Evolutionary conservation across 2,888 invertebrate genomes (phyloP), one percentile per base, ranked within the genome.

Genomic region (Pterostichus madidus): DNA sequence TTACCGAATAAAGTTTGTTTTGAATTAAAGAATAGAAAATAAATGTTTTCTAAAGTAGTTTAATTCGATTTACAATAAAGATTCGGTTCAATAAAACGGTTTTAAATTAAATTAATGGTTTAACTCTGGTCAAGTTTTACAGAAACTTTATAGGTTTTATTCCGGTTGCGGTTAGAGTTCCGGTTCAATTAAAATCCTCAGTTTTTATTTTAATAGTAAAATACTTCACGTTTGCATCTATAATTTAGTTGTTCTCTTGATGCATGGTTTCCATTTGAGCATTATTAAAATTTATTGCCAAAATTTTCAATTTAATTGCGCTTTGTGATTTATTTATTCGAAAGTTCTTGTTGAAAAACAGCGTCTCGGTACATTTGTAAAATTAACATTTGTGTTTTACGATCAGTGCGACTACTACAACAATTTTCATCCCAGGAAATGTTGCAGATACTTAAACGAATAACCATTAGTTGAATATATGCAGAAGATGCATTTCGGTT

Each of bases 261-360:
- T 59, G 11, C 31, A 59, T 31, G 59, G 59, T 24, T 59, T 59
- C 39, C 17, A 59, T 7, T 24, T 59, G 8, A 15, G 24, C 59
- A 59, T 59, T 59, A 59, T 24, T 59, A 8, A 24, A 59, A 31
- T 59, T 59, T 59, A 59, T 59, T 31, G 59, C 59, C 59, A 59
- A 59, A 59, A 59, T 24, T 59, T 59, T 59, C 59, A 59, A 59
- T 59, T 59, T 59, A 59, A 59, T 31, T 59, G 59, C 31, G 10
- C 4, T 31, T 39, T 24, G 11, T 59, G 31, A 59, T 59, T 59
- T 59, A 59, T 11, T 39, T 39, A 39, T 39, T 39, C 39, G 3
- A 5, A 39, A 39, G 39, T 39, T 24, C 59, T 24, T 24, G 59
- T 31, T 59, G 39, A 39, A 39, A 39, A 39, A 39, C 5, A 3